Evolutionary conservation across 2,113 vertebrate genomes (phyloP).

Genomic region (Toxotes jaculatrix): DNA sequence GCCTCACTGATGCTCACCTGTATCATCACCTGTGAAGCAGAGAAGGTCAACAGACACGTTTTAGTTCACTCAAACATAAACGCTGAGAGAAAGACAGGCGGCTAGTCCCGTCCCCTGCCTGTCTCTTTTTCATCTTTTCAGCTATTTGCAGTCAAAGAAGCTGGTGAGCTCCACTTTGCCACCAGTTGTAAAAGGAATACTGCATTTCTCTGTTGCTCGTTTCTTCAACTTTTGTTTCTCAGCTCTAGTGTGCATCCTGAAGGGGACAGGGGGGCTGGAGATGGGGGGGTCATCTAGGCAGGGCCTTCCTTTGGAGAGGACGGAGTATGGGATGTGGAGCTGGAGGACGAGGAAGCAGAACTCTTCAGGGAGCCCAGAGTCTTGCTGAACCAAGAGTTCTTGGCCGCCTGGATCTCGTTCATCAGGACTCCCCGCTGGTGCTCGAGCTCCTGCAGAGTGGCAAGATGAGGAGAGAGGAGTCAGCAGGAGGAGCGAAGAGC

Average conservation of each 20-base stretch:
- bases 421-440: slow-evolving; percentile 97
- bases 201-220: slow-evolving; percentile 65
- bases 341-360: slow-evolving; percentile 88
- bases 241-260: slow-evolving; percentile 55
- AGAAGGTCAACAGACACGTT: slow-evolving; percentile 16
- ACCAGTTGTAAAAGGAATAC: slow-evolving; percentile 76
- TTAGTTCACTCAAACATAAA: slow-evolving; percentile 39
- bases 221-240: slow-evolving; percentile 62
- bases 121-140: neutral
- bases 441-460: slow-evolving; percentile 90
- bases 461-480: slow-evolving; percentile 14
- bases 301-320: slow-evolving; percentile 86
- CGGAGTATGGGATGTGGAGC: slow-evolving; percentile 85
- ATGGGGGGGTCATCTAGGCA: slow-evolving; percentile 59
- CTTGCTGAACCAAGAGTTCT: slow-evolving; percentile 99
- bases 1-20: neutral
- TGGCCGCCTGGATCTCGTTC: slow-evolving; percentile 98
- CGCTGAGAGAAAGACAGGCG: slow-evolving; percentile 2
- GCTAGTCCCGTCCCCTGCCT: slow-evolving; percentile 2
- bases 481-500: neutral
- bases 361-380: slow-evolving; percentile 98
- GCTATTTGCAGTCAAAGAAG: slow-evolving; percentile 6
- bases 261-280: neutral
- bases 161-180: slow-evolving; percentile 2
- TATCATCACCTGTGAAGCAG: slow-evolving; percentile 17